These are phyloP conservation scores for Drosophila gunungcola DNA, from an alignment of 1,140 invertebrate species.

Conservation along the genomic window DNA sequence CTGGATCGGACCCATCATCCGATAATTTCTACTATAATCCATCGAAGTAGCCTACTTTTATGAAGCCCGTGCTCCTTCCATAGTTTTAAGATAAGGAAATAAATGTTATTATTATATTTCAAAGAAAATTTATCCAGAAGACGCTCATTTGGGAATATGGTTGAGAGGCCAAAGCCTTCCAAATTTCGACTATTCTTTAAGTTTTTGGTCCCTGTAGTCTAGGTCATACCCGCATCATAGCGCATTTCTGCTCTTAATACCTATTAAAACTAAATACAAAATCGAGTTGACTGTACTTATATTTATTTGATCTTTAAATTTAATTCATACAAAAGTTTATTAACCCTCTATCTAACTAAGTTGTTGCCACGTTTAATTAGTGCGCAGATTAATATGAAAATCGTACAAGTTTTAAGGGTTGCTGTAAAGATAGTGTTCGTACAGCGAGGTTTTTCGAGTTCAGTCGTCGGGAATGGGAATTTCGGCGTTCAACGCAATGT, in stretches of 20 bases:
- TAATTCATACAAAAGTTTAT: not conserved
- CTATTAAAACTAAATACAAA: not conserved
- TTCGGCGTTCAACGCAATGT: conserved; percentile 67
- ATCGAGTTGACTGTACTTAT: conserved; percentile 6
- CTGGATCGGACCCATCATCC: too few relatives aligned
- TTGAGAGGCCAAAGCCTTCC: too few relatives aligned
- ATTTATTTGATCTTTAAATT: not conserved
- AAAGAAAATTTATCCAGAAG: too few relatives aligned
- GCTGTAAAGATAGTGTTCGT: conserved; percentile 48
- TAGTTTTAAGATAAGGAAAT: too few relatives aligned
- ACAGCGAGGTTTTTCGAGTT: not conserved
- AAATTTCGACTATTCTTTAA: too few relatives aligned
- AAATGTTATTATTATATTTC: too few relatives aligned
- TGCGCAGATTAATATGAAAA: conserved; percentile 30
- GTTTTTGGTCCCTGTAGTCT: too few relatives aligned
- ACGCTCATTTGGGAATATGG: too few relatives aligned
- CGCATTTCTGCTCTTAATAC: not conserved
- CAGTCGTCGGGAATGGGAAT: conserved; percentile 26
- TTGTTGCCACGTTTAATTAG: conserved; percentile 5
- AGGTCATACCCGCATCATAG: too few relatives aligned
- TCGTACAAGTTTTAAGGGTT: conserved; percentile 51
- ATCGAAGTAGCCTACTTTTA: too few relatives aligned
- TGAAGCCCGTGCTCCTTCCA: too few relatives aligned
- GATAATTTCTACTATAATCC: too few relatives aligned
- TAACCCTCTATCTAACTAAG: conserved; percentile 19